Evolutionary conservation across 2,113 vertebrate genomes (phyloP), one percentile per base, ranked within the genome.

Genomic region (Proteles cristata): DNA sequence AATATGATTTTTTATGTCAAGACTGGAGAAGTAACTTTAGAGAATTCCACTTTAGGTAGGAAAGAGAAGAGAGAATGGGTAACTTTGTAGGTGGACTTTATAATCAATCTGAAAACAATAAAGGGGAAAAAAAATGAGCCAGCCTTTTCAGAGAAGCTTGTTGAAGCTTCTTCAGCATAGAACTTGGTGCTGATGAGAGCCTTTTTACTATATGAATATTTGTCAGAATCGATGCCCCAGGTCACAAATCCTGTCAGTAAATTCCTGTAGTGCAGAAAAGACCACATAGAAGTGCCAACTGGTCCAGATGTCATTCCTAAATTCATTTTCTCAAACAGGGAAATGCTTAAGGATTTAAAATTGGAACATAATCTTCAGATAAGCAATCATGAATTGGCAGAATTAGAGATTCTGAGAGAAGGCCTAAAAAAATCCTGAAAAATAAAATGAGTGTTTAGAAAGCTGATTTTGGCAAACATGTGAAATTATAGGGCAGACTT

Each of bases 381-480:
- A 73, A 61, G 61, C 50, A 89, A 80, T 69, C 71, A 61, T 85
- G 87, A 96, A 61, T 68, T 93, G n/a, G 48, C 58, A 93, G 79
- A 95, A 83, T 94, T 87, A 90, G 63, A 17, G 50, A 90, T 86
- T 95, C 65, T 76, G 68, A 90, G 65, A 96, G 53, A 90, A 96
- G 25, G 31, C 25, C 65, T 90, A 71, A 84, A 94, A 93, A 95
- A 81, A 86, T 84, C 39, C 61, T 81, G 55, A 96, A 88, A 97
- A 89, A 68, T 50, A 84, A 50, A 96, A 90, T 39, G 26, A 39
- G 2, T 50, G 45, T 86, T 95, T 82, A 88, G 65, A 86, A 96
- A 95, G 26, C 68, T 55, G 53, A 82, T 66, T 89, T 97, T 97
- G 33, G 65, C 19, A 89, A 93, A 95, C 15, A n/a, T 58, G 15